Conservation (phyloP, 2,113 vertebrate genomes). For the Lophius piscatorius region DNA sequence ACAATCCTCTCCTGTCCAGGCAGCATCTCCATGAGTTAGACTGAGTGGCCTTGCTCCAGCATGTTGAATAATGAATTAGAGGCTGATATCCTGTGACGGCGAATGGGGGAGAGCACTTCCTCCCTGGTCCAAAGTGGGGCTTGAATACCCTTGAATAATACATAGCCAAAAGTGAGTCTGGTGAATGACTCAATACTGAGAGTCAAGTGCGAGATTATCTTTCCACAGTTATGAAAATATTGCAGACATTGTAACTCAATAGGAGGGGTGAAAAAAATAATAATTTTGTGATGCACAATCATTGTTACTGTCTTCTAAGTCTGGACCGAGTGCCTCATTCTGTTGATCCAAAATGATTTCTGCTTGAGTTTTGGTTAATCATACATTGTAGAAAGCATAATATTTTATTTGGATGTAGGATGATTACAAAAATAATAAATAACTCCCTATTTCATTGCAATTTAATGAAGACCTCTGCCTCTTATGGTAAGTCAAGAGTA, state of each 20-base stretch:
- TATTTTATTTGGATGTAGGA: too few species aligned
- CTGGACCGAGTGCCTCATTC: too few species aligned
- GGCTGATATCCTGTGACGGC: slow-evolving; percentile 96
- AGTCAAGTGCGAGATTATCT: slow-evolving; percentile 98
- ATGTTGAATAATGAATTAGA: slow-evolving; percentile 99
- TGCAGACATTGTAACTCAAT: slow-evolving; percentile 81
- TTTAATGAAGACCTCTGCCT: neutral
- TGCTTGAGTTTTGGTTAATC: too few species aligned
- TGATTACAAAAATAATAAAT: too few species aligned
- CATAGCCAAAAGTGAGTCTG: slow-evolving; percentile 94
- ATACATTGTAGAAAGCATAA: too few species aligned
- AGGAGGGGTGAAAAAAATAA: slow-evolving; percentile 76
- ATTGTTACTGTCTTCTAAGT: slow-evolving; percentile 14
- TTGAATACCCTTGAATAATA: slow-evolving; percentile 99
- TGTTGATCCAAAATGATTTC: slow-evolving; percentile 1
- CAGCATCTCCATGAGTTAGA: slow-evolving; percentile 71
- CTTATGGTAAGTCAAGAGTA: slow-evolving; percentile 12
- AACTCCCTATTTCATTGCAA: slow-evolving; percentile 2
- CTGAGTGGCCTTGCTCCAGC: slow-evolving; percentile 89
- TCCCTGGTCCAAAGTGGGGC: slow-evolving; percentile 95
- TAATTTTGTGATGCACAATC: slow-evolving; percentile 36
- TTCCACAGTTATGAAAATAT: slow-evolving; percentile 94
- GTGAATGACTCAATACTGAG: slow-evolving; percentile 98
- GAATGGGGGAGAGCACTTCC: slow-evolving; percentile 97
- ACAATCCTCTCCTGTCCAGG: slow-evolving; percentile 66